Evolutionary conservation across 1,140 invertebrate species (phyloP).

Genomic region (Diploscapter pachys): DNA sequence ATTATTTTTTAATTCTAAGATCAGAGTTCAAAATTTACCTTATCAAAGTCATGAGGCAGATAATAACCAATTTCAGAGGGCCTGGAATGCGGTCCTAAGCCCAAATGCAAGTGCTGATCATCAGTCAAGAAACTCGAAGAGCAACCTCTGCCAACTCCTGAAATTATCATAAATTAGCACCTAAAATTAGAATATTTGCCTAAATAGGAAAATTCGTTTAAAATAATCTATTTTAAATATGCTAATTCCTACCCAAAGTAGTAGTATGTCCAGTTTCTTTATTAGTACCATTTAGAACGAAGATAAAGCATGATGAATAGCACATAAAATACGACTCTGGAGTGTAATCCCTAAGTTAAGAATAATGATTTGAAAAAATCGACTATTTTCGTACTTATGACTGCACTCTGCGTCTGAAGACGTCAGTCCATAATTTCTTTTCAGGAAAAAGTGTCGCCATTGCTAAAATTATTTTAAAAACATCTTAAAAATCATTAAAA

Average conservation of each 20-base stretch:
- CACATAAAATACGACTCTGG: slow-evolving; percentile 39
- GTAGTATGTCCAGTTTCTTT: slow-evolving; percentile 37
- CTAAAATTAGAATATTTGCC: not conserved
- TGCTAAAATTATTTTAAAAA: slow-evolving; percentile 41
- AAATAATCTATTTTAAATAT: slow-evolving; percentile 13
- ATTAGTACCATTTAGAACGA: slow-evolving; percentile 48
- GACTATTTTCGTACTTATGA: slow-evolving; percentile 12
- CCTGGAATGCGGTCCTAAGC: slow-evolving; percentile 40
- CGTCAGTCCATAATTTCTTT: slow-evolving; percentile 47
- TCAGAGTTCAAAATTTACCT: slow-evolving; percentile 24
- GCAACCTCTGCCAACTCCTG: slow-evolving; percentile 46
- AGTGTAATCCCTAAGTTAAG: slow-evolving; percentile 27
- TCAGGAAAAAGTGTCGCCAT: slow-evolving; percentile 53
- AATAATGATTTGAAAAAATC: slow-evolving; percentile 4
- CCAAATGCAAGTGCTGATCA: slow-evolving; percentile 45
- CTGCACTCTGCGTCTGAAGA: slow-evolving; percentile 40
- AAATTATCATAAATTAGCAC: not conserved
- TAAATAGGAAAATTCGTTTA: not conserved
- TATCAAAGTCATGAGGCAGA: slow-evolving; percentile 44
- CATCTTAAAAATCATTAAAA: not conserved
- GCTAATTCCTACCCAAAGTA: slow-evolving; percentile 28
- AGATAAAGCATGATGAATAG: slow-evolving; percentile 44
- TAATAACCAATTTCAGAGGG: slow-evolving; percentile 45
- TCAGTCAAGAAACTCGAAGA: slow-evolving; percentile 45
- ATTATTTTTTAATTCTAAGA: not conserved